Evolutionary conservation across 2,797 vertebrate species (phyloP).

Genomic region (Hippoglossus hippoglossus): DNA sequence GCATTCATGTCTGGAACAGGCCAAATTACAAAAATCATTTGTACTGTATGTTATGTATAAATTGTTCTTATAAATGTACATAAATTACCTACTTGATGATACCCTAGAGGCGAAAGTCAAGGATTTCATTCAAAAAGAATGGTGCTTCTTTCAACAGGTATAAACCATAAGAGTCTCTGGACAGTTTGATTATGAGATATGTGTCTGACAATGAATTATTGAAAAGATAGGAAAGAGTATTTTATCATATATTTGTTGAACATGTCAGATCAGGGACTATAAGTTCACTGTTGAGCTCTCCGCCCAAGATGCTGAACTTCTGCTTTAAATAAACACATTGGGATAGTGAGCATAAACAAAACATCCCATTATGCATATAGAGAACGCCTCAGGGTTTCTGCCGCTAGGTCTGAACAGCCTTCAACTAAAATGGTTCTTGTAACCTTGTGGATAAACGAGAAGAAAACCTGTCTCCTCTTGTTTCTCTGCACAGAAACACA

Average conservation of each 20-base stretch:
- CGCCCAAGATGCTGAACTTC: constrained; percentile 3
- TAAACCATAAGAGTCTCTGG: background rate
- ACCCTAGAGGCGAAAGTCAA: background rate
- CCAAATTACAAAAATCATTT: too few relatives aligned
- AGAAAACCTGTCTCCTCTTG: background rate
- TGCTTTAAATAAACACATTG: background rate
- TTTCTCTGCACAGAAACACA: constrained; percentile 4
- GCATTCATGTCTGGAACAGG: too few relatives aligned
- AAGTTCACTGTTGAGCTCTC: background rate
- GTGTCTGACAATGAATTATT: background rate
- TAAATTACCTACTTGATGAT: constrained; percentile 3
- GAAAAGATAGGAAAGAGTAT: background rate
- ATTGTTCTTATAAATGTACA: too few relatives aligned
- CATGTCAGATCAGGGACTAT: background rate
- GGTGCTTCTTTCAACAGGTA: background rate
- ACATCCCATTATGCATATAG: constrained; percentile 18
- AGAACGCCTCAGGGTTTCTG: constrained; percentile 6
- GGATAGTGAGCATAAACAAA: constrained; percentile 17
- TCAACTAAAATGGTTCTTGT: background rate
- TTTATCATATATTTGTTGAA: background rate
- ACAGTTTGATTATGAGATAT: background rate
- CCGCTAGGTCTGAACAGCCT: constrained; percentile 9
- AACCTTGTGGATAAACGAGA: constrained; percentile 5
- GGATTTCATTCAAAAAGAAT: background rate
- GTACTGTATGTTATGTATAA: too few relatives aligned